Evolutionary conservation across 2,797 vertebrate species (phyloP).

Genomic region (Streptopelia turtur): DNA sequence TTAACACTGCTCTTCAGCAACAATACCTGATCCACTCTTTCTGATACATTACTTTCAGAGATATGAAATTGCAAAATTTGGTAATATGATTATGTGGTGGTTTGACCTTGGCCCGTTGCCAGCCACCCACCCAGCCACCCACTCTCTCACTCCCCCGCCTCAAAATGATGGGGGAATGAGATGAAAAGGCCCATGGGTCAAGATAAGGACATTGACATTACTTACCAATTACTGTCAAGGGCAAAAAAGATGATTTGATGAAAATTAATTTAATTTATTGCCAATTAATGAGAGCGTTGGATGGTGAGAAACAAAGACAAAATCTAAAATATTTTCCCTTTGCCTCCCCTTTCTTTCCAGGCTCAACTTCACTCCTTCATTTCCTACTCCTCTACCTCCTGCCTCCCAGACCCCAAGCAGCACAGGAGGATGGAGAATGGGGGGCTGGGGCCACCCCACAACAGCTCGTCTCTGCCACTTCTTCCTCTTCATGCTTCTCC

Average conservation of each 20-base stretch:
- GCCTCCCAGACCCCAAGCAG: background rate
- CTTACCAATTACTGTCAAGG: background rate
- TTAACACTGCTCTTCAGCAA: background rate
- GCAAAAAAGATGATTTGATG: background rate
- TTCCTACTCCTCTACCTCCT: background rate
- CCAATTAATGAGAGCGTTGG: background rate
- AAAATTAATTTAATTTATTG: background rate
- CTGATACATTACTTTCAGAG: background rate
- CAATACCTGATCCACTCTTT: background rate
- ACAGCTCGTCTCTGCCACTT: background rate
- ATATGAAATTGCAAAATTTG: background rate
- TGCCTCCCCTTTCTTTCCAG: background rate
- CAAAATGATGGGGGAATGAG: background rate
- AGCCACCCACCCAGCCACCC: background rate
- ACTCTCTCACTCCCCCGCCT: background rate
- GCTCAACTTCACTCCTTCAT: background rate
- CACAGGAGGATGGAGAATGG: background rate
- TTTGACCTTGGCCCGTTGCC: background rate
- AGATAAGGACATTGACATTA: background rate
- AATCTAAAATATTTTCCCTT: background rate
- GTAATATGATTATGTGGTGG: background rate
- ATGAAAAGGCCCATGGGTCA: background rate
- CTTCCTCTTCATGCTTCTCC: background rate
- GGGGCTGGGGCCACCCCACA: background rate
- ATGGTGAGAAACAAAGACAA: background rate